These are phyloP conservation scores for Mesitornis unicolor DNA, from an alignment of 2,113 vertebrate species.

Conservation along the genomic window DNA sequence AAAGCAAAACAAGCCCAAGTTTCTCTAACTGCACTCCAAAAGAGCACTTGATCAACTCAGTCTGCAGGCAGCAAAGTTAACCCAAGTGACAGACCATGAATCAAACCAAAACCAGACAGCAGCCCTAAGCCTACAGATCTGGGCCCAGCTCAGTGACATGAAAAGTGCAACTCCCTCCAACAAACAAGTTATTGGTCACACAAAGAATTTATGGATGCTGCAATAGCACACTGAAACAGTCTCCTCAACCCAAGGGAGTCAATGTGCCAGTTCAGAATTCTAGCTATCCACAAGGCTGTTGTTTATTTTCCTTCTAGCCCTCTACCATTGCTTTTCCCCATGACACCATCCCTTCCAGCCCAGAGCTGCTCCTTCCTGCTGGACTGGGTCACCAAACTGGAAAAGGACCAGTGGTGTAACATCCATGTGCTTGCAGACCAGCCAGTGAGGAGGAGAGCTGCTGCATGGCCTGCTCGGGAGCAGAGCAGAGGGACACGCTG, in stretches of 20 bases:
- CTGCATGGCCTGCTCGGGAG: not conserved
- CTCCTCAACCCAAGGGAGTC: not conserved
- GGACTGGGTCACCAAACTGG: not conserved
- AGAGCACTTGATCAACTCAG: not conserved
- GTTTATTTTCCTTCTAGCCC: not conserved
- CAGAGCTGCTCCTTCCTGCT: not conserved
- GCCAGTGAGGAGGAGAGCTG: not conserved
- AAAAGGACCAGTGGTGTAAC: not conserved
- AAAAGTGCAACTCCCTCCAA: not conserved
- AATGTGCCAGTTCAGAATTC: not conserved
- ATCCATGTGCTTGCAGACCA: not conserved
- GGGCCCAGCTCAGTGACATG: not conserved
- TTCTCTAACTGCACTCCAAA: not conserved
- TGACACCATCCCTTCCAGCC: not conserved
- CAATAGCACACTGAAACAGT: not conserved
- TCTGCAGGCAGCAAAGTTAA: too few relatives aligned
- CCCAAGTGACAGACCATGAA: not conserved
- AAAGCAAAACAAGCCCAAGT: not conserved
- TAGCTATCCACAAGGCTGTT: not conserved
- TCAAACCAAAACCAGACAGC: not conserved
- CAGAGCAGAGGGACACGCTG: fast-evolving
- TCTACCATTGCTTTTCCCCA: not conserved
- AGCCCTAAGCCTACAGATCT: not conserved
- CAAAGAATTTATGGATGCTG: too few relatives aligned
- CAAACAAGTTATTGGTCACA: not conserved